Percentiles rank a stretch among this genome's conserved stretches.
These are phyloP conservation scores for Leptinotarsa peninsularis DNA, from an alignment of 2,888 invertebrate species.

Conservation along the genomic window DNA sequence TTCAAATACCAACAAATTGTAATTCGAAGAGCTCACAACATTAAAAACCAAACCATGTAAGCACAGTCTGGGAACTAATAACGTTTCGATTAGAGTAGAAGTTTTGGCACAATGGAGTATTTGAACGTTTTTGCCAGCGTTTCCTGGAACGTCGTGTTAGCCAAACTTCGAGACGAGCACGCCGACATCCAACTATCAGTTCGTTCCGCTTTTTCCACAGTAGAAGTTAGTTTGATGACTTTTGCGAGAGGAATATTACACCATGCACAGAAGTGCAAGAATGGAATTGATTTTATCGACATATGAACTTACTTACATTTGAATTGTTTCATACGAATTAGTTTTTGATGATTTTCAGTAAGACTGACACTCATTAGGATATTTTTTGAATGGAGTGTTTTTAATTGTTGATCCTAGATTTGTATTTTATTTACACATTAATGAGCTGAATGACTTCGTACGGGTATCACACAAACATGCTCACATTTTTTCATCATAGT, in stretches of 20 bases:
- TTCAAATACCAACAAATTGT: conserved; percentile 47
- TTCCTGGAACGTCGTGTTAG: conserved; percentile 42
- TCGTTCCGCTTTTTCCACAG: conserved; percentile 2
- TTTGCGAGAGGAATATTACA: conserved; percentile 1
- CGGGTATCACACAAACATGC: too few relatives aligned
- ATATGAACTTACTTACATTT: too few relatives aligned
- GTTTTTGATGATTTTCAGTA: too few relatives aligned
- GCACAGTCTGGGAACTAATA: conserved; percentile 54
- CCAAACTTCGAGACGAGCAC: conserved; percentile 18
- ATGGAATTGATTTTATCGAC: background rate
- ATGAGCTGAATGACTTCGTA: too few relatives aligned
- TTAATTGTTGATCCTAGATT: too few relatives aligned
- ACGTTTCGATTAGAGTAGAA: conserved; percentile 56
- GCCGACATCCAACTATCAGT: conserved; percentile 14
- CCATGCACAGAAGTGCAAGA: background rate
- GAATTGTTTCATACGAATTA: too few relatives aligned
- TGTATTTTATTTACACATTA: too few relatives aligned
- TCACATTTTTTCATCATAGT: too few relatives aligned
- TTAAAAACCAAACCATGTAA: conserved; percentile 55
- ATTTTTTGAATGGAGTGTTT: too few relatives aligned
- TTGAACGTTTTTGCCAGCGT: conserved; percentile 46
- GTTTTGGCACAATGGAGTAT: conserved; percentile 48
- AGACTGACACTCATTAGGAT: too few relatives aligned
- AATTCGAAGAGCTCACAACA: conserved; percentile 51
- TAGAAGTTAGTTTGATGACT: conserved; percentile 17